phyloP scores from a whole-genome alignment of 2,113 vertebrate genomes.

The Zosterops pallidus region DNA sequence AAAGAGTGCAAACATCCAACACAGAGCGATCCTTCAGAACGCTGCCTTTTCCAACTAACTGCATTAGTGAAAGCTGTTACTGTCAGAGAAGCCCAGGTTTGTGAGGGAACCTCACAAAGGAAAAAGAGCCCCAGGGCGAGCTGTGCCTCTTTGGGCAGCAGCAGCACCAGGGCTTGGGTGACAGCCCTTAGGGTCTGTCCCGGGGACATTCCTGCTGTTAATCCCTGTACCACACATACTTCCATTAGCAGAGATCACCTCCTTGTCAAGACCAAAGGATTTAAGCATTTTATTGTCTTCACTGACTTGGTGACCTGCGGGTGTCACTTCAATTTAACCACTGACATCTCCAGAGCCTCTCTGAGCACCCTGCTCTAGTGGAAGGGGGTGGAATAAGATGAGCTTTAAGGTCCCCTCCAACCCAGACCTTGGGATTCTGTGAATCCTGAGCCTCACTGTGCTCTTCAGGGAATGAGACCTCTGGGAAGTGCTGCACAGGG shows the following conservation, averaged over 20 bases:
- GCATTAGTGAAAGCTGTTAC: neutral
- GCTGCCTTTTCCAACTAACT: neutral
- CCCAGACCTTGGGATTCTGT: no score
- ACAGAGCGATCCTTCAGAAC: neutral
- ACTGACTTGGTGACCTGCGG: neutral
- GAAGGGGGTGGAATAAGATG: neutral
- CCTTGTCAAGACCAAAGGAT: neutral
- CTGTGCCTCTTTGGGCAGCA: neutral
- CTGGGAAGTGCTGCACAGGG: accelerated
- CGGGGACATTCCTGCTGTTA: neutral
- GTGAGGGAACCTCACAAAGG: neutral
- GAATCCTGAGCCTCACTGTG: accelerated
- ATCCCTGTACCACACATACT: neutral
- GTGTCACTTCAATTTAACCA: neutral
- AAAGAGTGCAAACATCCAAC: neutral
- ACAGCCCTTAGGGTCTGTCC: neutral
- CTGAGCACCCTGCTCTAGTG: neutral
- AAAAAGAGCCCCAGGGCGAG: neutral
- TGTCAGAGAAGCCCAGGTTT: neutral
- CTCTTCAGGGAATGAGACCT: neutral
- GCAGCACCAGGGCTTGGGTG: neutral
- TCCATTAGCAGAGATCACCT: neutral
- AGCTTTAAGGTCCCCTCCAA: neutral
- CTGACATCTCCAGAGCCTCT: neutral
- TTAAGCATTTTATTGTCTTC: neutral